Conservation (phyloP, 2,113 vertebrate species). For the Odontesthes bonariensis region DNA sequence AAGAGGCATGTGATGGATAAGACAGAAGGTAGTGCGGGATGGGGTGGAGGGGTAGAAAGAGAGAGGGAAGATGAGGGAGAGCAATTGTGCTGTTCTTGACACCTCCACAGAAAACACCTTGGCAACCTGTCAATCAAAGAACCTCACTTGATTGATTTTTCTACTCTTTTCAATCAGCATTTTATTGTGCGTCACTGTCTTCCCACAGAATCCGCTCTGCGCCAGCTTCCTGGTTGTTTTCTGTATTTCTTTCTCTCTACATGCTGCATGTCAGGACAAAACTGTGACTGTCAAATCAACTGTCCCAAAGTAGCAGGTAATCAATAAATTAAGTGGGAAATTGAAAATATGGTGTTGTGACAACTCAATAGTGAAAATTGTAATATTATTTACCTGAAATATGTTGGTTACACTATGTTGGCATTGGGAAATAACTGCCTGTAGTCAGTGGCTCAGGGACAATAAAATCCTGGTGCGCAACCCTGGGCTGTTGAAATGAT, state of each 20-base stretch:
- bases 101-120: slow-evolving; percentile 83
- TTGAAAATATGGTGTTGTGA: slow-evolving; percentile 13
- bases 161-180: slow-evolving; percentile 82
- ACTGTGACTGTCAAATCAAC: not conserved
- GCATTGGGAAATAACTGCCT: not conserved
- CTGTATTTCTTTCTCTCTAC: slow-evolving; percentile 11
- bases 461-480: not conserved
- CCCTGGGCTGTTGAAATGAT: not conserved
- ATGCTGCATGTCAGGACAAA: slow-evolving; percentile 18
- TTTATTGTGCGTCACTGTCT: slow-evolving; percentile 68
- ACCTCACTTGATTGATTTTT: slow-evolving; percentile 81
- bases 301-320: slow-evolving; percentile 18
- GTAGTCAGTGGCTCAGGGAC: not conserved
- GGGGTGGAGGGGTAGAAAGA: slow-evolving; percentile 37
- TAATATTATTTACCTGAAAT: not conserved
- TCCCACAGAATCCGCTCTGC: slow-evolving; percentile 64
- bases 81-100: slow-evolving; percentile 82
- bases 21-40: slow-evolving; percentile 34
- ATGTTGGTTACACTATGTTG: no score
- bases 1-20: slow-evolving; percentile 79
- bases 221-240: slow-evolving; percentile 13
- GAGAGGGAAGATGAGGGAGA: slow-evolving; percentile 56
- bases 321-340: slow-evolving; percentile 34
- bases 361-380: not conserved
- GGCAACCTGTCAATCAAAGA: slow-evolving; percentile 81